Percentiles rank a stretch among this genome's conserved stretches.
phyloP scores from a whole-genome alignment of 2,113 vertebrate species.

The Hyaena hyaena region DNA sequence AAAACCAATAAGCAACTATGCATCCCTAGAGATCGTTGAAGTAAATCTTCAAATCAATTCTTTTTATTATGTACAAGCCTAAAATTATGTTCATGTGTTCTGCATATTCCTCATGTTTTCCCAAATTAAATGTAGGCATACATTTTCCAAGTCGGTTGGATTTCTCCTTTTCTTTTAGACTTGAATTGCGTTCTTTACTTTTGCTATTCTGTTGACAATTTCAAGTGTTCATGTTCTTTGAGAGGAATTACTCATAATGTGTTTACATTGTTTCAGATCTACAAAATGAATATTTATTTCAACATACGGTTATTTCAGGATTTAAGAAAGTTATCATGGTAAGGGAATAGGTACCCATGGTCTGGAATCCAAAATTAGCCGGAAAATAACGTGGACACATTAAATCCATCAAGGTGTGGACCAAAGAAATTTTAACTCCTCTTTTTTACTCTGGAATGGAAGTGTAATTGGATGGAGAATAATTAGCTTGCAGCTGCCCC shows the following conservation, averaged over 20 bases:
- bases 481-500: slow-evolving; percentile 26
- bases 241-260: background rate
- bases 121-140: slow-evolving; percentile 51
- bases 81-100: slow-evolving; percentile 35
- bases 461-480: slow-evolving; percentile 44
- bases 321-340: slow-evolving; percentile 25
- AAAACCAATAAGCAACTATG: background rate
- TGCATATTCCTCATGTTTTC: slow-evolving; percentile 46
- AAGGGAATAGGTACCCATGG: background rate
- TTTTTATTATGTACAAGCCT: background rate
- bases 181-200: slow-evolving; percentile 33
- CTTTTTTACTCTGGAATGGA: slow-evolving; percentile 68
- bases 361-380: slow-evolving; percentile 44
- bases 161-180: slow-evolving; percentile 45
- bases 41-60: slow-evolving; percentile 19
- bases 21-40: slow-evolving; percentile 22
- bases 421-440: slow-evolving; percentile 79
- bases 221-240: background rate
- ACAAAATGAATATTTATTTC: slow-evolving; percentile 47
- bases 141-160: slow-evolving; percentile 51
- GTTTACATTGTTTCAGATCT: background rate
- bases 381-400: slow-evolving; percentile 13
- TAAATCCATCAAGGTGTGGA: slow-evolving; percentile 49
- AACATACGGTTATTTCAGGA: slow-evolving; percentile 26
- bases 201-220: background rate